Conservation (phyloP, 2,113 vertebrate species). For the Scomber colias region DNA sequence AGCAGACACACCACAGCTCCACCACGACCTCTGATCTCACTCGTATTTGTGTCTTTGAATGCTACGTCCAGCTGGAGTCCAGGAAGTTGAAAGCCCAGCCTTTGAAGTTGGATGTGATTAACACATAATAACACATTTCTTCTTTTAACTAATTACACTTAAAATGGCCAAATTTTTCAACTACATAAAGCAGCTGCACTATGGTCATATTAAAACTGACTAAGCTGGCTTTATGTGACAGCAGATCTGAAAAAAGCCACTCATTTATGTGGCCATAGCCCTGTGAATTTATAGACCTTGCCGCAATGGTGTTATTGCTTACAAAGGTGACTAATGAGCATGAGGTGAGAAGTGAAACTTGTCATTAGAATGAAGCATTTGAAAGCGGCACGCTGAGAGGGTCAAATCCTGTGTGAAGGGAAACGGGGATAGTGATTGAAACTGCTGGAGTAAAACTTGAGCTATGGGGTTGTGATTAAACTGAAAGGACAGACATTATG, state of each 20-base stretch:
- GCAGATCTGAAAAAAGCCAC: slow-evolving; percentile 9
- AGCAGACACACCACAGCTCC: slow-evolving; percentile 63
- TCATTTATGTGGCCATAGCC: slow-evolving; percentile 47
- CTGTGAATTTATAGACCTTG: slow-evolving; percentile 54
- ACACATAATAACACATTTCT: slow-evolving; percentile 61
- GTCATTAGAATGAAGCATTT: slow-evolving; percentile 68
- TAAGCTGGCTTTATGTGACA: slow-evolving; percentile 44
- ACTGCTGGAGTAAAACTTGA: slow-evolving; percentile 67
- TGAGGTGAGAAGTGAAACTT: slow-evolving; percentile 77
- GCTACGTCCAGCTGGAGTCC: slow-evolving; percentile 57
- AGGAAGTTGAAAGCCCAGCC: slow-evolving; percentile 69
- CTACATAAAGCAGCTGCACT: slow-evolving; percentile 51
- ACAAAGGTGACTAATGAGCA: slow-evolving; percentile 78
- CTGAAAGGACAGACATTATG: slow-evolving; percentile 70
- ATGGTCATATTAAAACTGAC: slow-evolving; percentile 8
- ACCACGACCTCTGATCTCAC: slow-evolving; percentile 66
- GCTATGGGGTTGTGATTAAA: slow-evolving; percentile 72
- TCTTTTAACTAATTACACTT: slow-evolving; percentile 59
- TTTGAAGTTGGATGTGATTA: slow-evolving; percentile 76
- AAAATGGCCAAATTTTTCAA: slow-evolving; percentile 20
- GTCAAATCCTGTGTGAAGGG: slow-evolving; percentile 63
- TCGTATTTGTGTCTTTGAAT: slow-evolving; percentile 64
- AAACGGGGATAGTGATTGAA: slow-evolving; percentile 70
- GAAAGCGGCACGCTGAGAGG: slow-evolving; percentile 57
- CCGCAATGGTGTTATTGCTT: slow-evolving; percentile 57